Percentiles rank a stretch among this genome's conserved stretches.
These are phyloP conservation scores for Stenichneumon culpator DNA, from an alignment of 2,888 invertebrate genomes.

Conservation along the genomic window DNA sequence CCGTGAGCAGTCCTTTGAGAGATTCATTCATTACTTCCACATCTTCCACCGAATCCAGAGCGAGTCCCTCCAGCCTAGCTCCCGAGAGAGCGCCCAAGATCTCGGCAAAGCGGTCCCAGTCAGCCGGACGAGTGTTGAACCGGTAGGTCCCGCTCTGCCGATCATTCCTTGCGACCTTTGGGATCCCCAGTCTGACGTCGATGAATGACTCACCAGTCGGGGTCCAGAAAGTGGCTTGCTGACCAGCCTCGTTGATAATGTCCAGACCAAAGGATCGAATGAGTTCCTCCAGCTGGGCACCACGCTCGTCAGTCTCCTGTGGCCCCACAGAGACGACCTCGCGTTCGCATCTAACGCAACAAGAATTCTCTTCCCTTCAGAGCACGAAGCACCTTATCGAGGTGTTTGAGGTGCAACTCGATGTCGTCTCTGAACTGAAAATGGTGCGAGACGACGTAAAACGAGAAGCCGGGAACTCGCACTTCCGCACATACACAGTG, in stretches of 20 bases:
- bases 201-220: conserved; percentile 43
- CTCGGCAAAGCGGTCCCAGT: too few relatives aligned
- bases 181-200: too few relatives aligned
- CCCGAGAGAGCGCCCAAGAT: too few relatives aligned
- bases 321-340: conserved; percentile 36
- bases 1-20: too few relatives aligned
- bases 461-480: conserved; percentile 24
- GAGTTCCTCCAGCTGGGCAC: conserved; percentile 11
- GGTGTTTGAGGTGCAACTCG: conserved; percentile 52
- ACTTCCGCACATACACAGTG: conserved; percentile 61
- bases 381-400: conserved; percentile 38
- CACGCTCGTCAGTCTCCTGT: conserved; percentile 8
- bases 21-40: too few relatives aligned
- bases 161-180: too few relatives aligned
- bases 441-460: too few relatives aligned
- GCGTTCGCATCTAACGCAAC: conserved; percentile 50
- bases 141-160: too few relatives aligned
- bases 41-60: too few relatives aligned
- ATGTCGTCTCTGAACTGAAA: too few relatives aligned
- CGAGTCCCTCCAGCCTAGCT: too few relatives aligned
- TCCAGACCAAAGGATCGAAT: neutral
- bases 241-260: conserved; percentile 23
- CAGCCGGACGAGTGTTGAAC: too few relatives aligned
- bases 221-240: conserved; percentile 42
- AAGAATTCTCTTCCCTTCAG: conserved; percentile 53